phyloP scores from a whole-genome alignment of 2,113 vertebrate species.

The Apeltes quadracus region DNA sequence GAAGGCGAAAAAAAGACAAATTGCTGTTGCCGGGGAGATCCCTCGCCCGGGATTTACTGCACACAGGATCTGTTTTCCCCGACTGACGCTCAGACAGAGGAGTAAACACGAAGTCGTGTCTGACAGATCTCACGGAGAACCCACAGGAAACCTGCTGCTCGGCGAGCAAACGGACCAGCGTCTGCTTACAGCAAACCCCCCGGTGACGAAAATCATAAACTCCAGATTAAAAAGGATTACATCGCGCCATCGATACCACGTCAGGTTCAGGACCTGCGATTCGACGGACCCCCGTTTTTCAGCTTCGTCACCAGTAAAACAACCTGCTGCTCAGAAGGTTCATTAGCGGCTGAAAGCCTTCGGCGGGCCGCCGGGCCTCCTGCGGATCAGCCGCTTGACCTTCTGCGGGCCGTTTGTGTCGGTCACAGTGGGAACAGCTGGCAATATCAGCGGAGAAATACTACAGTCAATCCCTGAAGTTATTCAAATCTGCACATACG shows the following conservation, averaged over 20 bases:
- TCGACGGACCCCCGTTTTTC: constrained; percentile 25
- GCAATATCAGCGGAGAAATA: constrained; percentile 20
- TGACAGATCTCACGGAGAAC: too few species aligned
- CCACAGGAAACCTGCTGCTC: too few species aligned
- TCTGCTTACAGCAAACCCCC: too few species aligned
- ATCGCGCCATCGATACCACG: too few species aligned
- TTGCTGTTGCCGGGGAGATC: background rate
- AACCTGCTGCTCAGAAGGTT: constrained; percentile 14
- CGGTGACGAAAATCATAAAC: too few species aligned
- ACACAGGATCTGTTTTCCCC: background rate
- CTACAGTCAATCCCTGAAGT: background rate
- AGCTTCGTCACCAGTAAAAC: constrained; percentile 23
- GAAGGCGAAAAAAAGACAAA: too few species aligned
- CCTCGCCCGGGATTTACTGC: background rate
- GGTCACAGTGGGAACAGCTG: constrained; percentile 12
- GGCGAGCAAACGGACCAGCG: too few species aligned
- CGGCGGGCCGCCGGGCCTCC: constrained; percentile 15
- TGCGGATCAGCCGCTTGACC: constrained; percentile 34
- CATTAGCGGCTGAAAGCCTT: constrained; percentile 21
- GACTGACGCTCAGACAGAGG: background rate
- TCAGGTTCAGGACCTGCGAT: background rate
- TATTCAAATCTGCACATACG: constrained; percentile 23
- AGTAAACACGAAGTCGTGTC: background rate
- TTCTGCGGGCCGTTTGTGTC: constrained; percentile 26
- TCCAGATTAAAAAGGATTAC: too few species aligned